These are phyloP conservation scores for Mustela lutreola DNA, from an alignment of 2,113 vertebrate genomes.

Conservation along the genomic window DNA sequence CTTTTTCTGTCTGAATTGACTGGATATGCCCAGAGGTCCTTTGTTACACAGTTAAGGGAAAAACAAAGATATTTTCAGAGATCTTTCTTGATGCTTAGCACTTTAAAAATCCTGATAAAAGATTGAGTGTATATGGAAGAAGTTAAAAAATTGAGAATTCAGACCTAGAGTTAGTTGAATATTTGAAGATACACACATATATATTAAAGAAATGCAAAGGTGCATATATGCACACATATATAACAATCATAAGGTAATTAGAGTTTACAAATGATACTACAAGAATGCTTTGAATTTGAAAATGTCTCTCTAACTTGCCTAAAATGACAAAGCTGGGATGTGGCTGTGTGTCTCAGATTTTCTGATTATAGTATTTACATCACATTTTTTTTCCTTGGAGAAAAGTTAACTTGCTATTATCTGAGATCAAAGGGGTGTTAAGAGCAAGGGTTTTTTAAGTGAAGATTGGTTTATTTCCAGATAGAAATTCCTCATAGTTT, in stretches of 20 bases:
- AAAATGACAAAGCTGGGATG: neutral
- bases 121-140: constrained; percentile 37
- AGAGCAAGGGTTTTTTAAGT: constrained; percentile 21
- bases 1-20: neutral
- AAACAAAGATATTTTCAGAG: neutral
- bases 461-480: constrained; percentile 23
- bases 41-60: neutral
- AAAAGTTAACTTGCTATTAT: constrained; percentile 40
- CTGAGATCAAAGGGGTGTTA: neutral
- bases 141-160: constrained; percentile 37
- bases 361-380: neutral
- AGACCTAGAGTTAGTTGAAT: constrained; percentile 54
- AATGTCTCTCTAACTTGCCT: neutral
- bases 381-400: constrained; percentile 23
- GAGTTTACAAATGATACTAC: constrained; percentile 47
- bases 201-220: neutral
- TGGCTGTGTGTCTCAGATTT: neutral
- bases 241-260: neutral
- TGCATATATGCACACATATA: neutral
- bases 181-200: constrained; percentile 11
- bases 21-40: neutral
- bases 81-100: neutral
- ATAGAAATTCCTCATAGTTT: constrained; percentile 34
- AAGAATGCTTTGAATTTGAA: constrained; percentile 47
- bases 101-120: constrained; percentile 59